Evolutionary conservation across 2,797 vertebrate species (phyloP), one percentile per base, ranked within the genome.

Genomic region (Ctenopoma kingsleyae): DNA sequence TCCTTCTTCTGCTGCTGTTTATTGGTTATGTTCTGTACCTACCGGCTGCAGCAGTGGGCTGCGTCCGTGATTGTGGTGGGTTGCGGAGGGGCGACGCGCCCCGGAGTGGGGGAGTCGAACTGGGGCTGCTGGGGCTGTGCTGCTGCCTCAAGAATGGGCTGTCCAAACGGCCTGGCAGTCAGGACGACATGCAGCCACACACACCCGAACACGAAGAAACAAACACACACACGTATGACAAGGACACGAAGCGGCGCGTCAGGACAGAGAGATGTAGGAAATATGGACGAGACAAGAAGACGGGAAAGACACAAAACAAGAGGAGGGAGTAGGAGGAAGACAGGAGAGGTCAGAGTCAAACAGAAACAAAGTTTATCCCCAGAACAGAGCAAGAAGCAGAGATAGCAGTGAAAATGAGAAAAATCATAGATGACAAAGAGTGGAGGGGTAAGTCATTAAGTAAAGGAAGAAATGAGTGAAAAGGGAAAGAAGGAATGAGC

Each of bases 71-170:
- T 89, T 95, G 95, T 84, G 95, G 93, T 85, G 94, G 92, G 88
- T 94, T 94, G 93, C 95, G 94, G 92, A 89, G 83, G 87, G 95
- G 95, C n/a, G 90, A 91, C 38, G 12, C 9, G 20, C 92, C 94
- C 94, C 84, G 92, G 88, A 89, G 93, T 71, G 93, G 95, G 94
- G 96, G 95, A 83, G 94, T 93, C 66, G 94, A 93, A 88, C 95
- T 95, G 91, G 96, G 91, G 84, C 89, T 92, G 80, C 92, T 91
- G 76, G 90, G 89, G 95, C 95, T 97, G 96, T 96, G 96, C 94
- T 97, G 96, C 94, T 96, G 96, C 95, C 94, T 98, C 96, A 98
- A 96, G 96, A 98, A 99, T 55, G 97, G 96, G 95, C 97, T 98
- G 96, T 97, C 95, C 96, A 97, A 95, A 86, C 97, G 97, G 96